Conservation (phyloP, 2,797 vertebrate species). For the Stomatorhinus walkeri region DNA sequence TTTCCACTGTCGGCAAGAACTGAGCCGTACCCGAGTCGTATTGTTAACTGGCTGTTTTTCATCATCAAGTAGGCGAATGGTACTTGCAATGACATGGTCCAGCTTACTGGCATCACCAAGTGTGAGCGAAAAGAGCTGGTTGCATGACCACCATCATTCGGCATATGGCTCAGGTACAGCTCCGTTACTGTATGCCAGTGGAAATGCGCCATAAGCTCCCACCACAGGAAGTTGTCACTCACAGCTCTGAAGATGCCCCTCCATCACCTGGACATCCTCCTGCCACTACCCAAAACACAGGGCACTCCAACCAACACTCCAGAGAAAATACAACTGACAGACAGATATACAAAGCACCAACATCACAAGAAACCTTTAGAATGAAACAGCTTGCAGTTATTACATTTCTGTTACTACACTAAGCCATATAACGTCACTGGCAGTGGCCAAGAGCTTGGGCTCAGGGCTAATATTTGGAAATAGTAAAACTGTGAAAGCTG, state of each 20-base stretch:
- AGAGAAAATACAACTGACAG: not conserved
- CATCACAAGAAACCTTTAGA: not conserved
- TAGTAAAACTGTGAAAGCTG: not conserved
- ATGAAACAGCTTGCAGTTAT: not conserved
- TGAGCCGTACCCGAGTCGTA: not conserved
- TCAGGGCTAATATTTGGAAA: not conserved
- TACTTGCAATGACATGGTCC: not conserved
- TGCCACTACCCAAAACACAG: not conserved
- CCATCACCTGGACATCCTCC: not conserved
- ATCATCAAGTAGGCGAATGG: not conserved
- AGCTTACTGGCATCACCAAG: not conserved
- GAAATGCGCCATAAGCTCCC: not conserved
- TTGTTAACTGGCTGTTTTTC: not conserved
- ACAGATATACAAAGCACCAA: not conserved
- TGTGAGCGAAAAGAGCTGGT: not conserved
- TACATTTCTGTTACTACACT: not conserved
- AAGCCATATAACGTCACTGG: not conserved
- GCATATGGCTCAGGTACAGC: not conserved
- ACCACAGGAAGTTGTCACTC: not conserved
- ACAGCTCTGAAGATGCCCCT: not conserved
- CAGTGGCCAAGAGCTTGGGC: not conserved
- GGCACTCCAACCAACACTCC: not conserved
- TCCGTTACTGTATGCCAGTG: not conserved
- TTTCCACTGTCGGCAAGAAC: not conserved
- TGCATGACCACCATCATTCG: not conserved